Base-by-base conservation (phyloP, 2,113 vertebrate genomes). In the Pangasianodon gigas region DNA sequence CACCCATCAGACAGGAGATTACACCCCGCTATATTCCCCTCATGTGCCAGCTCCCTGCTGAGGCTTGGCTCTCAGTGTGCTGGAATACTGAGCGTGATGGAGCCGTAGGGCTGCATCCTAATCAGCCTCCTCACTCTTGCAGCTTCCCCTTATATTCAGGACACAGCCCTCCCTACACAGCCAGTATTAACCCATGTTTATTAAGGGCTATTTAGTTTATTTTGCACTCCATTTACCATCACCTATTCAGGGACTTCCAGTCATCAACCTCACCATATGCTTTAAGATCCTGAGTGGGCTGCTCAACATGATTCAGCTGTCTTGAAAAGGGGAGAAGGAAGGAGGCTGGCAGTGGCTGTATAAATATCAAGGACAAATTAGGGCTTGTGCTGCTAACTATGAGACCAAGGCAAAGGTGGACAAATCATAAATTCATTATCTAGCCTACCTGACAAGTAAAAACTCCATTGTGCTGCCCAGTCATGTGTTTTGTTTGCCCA, bases 1-100 rank as follows among this genome's bases (percentile, higher is more conserved):
- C 92, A 84, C 93, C 94, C 93, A 93, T 96, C 95, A 95, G 94
- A 94, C 93, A 89, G 91, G 92, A 90, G 93, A 95, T 96, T 95
- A 95, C 94, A 94, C 91, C 91, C 92, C 86, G 91, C 92, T 91
- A 93, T 91, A 95, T 96, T 96, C 95, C 91, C 91, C 92, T 95
- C 94, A 93, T 93, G 95, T 90, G 84, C 92, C 54, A 18, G 65
- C 85, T 79, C 89, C 93, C 94, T 91, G 85, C 86, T 51, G 91
- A 94, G 91, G 54, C 41, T 80, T 46, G 75, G 81, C 88, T 88
- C 82, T 83, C 3, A 29, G 84, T 32, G 92, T 65, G 85, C 89
- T 48, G 77, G 95, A 93, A 95, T 95, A 93, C 95, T 93, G 94
- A 96, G 93, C 46, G 6, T 75, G 89, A 77, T 13, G 1, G 75